These are phyloP conservation scores for Camptogramma bilineatum DNA, from an alignment of 2,888 invertebrate species.

Conservation along the genomic window DNA sequence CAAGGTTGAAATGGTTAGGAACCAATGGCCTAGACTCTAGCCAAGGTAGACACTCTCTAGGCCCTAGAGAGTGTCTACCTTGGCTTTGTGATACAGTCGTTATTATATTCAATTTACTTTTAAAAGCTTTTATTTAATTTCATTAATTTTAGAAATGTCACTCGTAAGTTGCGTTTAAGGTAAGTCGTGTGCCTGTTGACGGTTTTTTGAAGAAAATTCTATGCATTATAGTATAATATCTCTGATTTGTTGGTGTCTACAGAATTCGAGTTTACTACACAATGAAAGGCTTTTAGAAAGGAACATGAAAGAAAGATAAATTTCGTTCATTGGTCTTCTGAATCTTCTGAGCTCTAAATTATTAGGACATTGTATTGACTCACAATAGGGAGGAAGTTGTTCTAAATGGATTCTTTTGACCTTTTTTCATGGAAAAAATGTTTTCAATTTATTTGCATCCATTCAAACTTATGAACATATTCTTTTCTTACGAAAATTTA, in stretches of 20 bases:
- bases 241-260: background rate
- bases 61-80: no score
- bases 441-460: slow-evolving; percentile 4
- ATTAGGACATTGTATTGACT: slow-evolving; percentile 21
- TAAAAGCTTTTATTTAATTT: no score
- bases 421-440: slow-evolving; percentile 13
- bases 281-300: background rate
- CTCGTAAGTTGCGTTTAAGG: no score
- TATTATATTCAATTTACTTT: no score
- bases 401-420: slow-evolving; percentile 21
- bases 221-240: no score
- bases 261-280: background rate
- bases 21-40: no score
- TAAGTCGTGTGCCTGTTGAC: no score
- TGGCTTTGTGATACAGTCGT: no score
- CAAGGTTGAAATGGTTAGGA: no score
- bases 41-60: no score
- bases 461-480: slow-evolving; percentile 11
- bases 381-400: slow-evolving; percentile 29
- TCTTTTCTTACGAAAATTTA: background rate
- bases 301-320: background rate
- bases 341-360: slow-evolving; percentile 12
- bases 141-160: no score
- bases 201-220: no score
- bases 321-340: slow-evolving; percentile 6